phyloP scores from a whole-genome alignment of 2,797 vertebrate species.

The Loriculus beryllinus region DNA sequence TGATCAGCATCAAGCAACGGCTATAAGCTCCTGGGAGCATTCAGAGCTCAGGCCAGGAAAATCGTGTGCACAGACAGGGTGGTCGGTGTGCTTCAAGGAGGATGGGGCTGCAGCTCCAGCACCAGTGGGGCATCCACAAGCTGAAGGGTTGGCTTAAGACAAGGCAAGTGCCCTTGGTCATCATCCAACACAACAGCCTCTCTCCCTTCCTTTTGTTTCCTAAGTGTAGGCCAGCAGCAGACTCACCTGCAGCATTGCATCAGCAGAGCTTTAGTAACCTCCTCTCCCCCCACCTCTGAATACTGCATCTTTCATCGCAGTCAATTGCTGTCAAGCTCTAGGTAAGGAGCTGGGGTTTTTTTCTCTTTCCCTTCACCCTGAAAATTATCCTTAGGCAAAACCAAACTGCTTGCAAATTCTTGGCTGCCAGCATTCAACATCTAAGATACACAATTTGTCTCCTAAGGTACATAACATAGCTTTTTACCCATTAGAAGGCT shows the following conservation, averaged over 20 bases:
- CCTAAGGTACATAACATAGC: rapidly evolving
- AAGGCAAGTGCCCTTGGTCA: background rate
- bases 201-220: background rate
- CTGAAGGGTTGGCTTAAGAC: background rate
- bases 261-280: background rate
- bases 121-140: background rate
- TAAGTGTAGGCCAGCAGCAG: background rate
- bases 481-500: background rate
- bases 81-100: background rate
- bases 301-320: background rate
- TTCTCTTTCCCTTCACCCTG: background rate
- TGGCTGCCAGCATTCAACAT: background rate
- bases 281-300: background rate
- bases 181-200: background rate
- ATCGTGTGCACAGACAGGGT: rapidly evolving
- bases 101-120: background rate
- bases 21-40: background rate
- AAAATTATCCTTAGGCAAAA: background rate
- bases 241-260: rapidly evolving
- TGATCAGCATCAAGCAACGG: background rate
- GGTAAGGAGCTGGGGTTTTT: background rate
- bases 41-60: background rate
- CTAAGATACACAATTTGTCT: background rate
- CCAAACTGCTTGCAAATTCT: background rate
- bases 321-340: background rate